Evolutionary conservation across 2,888 invertebrate genomes (phyloP), one percentile per base, ranked within the genome.

Genomic region (Cremastinae sp.): DNA sequence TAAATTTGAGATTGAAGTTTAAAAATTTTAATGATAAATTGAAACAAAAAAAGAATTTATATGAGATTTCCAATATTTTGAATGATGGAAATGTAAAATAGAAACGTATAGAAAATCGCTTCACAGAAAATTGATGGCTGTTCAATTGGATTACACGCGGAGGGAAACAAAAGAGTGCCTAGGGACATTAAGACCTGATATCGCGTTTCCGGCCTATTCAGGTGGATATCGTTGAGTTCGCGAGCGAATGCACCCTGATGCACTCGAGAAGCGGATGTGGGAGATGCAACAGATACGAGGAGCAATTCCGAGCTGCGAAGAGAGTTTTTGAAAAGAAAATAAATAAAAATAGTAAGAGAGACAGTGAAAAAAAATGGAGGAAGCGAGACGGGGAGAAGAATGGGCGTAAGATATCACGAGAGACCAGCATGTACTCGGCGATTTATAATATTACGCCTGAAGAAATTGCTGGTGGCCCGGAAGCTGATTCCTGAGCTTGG

Each of bases 391-490:
- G n/a, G n/a, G 66, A 53, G 53, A 59, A 76, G 45, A 28, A 28
- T 28, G 28, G 28, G 28, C 28, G 28, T 3, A 28, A 43, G 64
- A 65, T 76, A 76, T 73, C 69, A 18, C 53, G 12, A 18, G 49
- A 47, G 69, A 73, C 62, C 75, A 76, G 75, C 68, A 53, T 72
- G 62, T 72, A 72, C 68, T 28, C 58, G 56, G 68, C 75, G 64
- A 72, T 72, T 72, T 64, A 64, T 72, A 76, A 58, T 68, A 76
- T 76, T 62, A 56, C 68, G 68, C 68, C 56, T 69, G 68, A 43
- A 64, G 53, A 58, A 58, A 64, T 64, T 58, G 72, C 72, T 56
- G 72, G 75, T 76, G 72, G 75, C 58, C 75, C 75, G 72, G 75
- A 76, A 76, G 56, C 58, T 18, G 36, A 51, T 47, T 54, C 28